Percentiles rank a stretch among this genome's conserved stretches.
Evolutionary conservation across 2,888 invertebrate species (phyloP).

Genomic region (Rhamphomyia laevipes): DNA sequence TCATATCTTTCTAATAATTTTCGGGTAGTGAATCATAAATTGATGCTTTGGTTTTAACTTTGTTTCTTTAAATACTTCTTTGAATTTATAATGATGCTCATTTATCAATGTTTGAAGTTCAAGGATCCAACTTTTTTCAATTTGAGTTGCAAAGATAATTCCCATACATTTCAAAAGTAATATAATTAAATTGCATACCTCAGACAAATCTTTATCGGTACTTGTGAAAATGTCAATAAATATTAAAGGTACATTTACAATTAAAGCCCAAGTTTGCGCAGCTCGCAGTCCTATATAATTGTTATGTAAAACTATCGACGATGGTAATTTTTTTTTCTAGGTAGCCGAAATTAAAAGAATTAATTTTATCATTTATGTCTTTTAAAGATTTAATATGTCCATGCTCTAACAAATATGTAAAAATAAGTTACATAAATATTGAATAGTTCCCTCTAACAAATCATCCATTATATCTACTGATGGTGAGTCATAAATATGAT

Average conservation of each 20-base stretch:
- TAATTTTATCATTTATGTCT: constrained; percentile 11
- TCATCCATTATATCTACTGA: constrained; percentile 19
- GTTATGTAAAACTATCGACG: constrained; percentile 7
- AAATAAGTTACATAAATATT: constrained; percentile 13
- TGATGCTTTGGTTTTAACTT: no score
- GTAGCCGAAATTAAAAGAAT: neutral
- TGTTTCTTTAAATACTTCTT: no score
- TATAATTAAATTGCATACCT: neutral
- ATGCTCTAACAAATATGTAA: neutral
- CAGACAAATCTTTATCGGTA: neutral
- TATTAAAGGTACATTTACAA: constrained; percentile 1
- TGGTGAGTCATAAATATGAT: constrained; percentile 12
- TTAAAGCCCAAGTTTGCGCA: constrained; percentile 13
- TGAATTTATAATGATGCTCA: no score
- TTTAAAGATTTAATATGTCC: constrained; percentile 2
- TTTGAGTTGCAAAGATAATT: neutral
- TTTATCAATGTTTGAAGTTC: neutral
- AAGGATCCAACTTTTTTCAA: neutral
- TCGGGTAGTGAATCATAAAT: no score
- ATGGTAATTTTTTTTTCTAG: constrained; percentile 8
- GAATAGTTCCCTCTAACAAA: constrained; percentile 16
- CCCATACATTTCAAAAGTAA: neutral
- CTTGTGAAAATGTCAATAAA: neutral
- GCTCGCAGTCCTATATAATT: constrained; percentile 12
- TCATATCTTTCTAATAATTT: neutral